Base-by-base conservation (phyloP, 2,113 vertebrate genomes). In the Cynopterus brachyotis region DNA sequence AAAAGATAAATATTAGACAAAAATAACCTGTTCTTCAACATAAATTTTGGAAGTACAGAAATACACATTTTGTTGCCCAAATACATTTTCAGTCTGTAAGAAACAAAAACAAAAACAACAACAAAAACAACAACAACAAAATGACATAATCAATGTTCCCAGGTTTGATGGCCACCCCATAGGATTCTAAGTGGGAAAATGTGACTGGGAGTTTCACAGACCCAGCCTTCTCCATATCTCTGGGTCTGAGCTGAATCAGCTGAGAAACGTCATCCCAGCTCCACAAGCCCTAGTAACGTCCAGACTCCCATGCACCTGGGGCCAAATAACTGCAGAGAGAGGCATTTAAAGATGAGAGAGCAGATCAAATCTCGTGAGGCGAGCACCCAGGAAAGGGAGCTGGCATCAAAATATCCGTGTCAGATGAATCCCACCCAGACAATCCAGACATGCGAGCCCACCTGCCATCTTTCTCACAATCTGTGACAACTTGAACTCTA, bases 1-100 rank as follows among this genome's bases (percentile, higher is more conserved):
- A 79, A 83, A 95, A 93, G n/a, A 91, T 76, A 81, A 59, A 40
- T 60, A 85, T 66, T 89, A 60, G 45, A 70, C 32, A 78, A 72
- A 79, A 92, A 76, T 55, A 86, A 80, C 32, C 72, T 81, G 9
- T 59, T 73, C 40, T 9, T 42, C 40, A 35, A 30, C 16, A 45
- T 59, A 93, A 87, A 90, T 57, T 86, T 50, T 79, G n/a, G 47
- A 79, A 70, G 75, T 64, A 42, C n/a, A 87, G 47, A 32, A 90
- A 75, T 19, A 57, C 40, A 91, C 19, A 66, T 76, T 80, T 70
- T 82, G n/a, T 73, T 69, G 60, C 37, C 37, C 89, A 76, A 84
- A 30, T 32, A 81, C 19, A 40, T 90, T 94, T 83, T 62, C 50
- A 59, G 53, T 91, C 72, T 47, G 22, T 87, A 81, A 91, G 83